Evolutionary conservation across 1,140 invertebrate species (phyloP).

Genomic region (Aphelinus certus): DNA sequence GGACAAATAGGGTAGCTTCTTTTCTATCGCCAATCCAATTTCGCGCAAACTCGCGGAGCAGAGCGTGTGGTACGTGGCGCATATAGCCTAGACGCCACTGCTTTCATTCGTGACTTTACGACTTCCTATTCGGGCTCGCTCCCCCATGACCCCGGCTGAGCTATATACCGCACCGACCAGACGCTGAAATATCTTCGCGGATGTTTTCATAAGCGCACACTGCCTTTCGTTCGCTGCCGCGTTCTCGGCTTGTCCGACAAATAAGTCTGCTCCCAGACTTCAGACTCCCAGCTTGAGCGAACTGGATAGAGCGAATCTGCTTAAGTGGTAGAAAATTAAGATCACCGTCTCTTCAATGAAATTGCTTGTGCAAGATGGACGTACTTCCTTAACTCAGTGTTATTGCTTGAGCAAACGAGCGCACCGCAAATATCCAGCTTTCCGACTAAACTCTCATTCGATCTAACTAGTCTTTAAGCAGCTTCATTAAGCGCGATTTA

Average conservation of each 20-base stretch:
- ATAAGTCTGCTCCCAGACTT: background rate
- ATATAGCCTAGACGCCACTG: slow-evolving; percentile 1
- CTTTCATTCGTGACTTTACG: slow-evolving; percentile 30
- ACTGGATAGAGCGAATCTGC: too few relatives aligned
- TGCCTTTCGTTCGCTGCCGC: background rate
- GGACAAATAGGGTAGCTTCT: slow-evolving; percentile 23
- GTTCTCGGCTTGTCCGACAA: background rate
- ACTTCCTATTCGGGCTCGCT: slow-evolving; percentile 19
- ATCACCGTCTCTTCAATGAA: too few relatives aligned
- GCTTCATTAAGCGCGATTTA: too few relatives aligned
- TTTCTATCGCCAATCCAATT: slow-evolving; percentile 55
- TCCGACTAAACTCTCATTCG: too few relatives aligned
- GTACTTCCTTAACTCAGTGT: too few relatives aligned
- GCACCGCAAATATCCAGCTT: too few relatives aligned
- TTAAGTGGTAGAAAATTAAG: too few relatives aligned
- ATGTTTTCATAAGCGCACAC: slow-evolving; percentile 6
- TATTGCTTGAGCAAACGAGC: too few relatives aligned
- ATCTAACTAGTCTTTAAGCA: too few relatives aligned
- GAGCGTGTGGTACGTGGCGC: background rate
- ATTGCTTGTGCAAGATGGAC: too few relatives aligned
- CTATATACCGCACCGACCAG: background rate
- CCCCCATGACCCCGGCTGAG: background rate
- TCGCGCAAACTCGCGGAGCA: slow-evolving; percentile 15
- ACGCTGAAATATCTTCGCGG: background rate
- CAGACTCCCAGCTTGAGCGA: too few relatives aligned